phyloP scores from a whole-genome alignment of 2,888 invertebrate species.

The Drosophila acutilabella region DNA sequence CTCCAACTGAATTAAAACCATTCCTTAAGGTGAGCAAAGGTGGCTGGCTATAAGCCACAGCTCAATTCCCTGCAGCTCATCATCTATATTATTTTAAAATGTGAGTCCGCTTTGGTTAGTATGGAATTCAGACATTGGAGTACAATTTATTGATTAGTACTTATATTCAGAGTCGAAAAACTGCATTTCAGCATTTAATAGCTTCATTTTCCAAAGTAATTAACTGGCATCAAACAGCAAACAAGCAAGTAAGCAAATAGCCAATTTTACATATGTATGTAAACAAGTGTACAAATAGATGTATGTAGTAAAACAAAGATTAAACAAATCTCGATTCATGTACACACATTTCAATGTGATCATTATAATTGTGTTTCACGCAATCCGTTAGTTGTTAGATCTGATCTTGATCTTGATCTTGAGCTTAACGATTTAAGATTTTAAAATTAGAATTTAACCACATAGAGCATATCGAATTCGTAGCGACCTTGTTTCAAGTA shows the following conservation, averaged over 20 bases:
- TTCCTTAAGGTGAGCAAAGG: too few species aligned
- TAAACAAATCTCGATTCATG: not conserved
- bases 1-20: too few species aligned
- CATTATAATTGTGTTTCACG: constrained; percentile 20
- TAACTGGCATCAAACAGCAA: not conserved
- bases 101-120: too few species aligned
- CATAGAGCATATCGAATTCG: constrained; percentile 53
- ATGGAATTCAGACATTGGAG: not conserved
- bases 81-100: too few species aligned
- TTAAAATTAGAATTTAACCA: constrained; percentile 17
- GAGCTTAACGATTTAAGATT: constrained; percentile 16
- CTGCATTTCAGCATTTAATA: constrained; percentile 5
- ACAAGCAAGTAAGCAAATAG: not conserved
- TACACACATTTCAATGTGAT: not conserved
- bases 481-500: constrained; percentile 32
- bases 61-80: too few species aligned
- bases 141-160: too few species aligned
- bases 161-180: not conserved
- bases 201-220: constrained; percentile 11
- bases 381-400: not conserved
- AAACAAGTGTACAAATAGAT: too few species aligned
- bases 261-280: not conserved
- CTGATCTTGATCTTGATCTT: constrained; percentile 22
- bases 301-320: too few species aligned
- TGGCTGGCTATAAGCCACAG: too few species aligned